phyloP scores from a whole-genome alignment of 2,797 vertebrate genomes.

The Pogonophryne albipinna region DNA sequence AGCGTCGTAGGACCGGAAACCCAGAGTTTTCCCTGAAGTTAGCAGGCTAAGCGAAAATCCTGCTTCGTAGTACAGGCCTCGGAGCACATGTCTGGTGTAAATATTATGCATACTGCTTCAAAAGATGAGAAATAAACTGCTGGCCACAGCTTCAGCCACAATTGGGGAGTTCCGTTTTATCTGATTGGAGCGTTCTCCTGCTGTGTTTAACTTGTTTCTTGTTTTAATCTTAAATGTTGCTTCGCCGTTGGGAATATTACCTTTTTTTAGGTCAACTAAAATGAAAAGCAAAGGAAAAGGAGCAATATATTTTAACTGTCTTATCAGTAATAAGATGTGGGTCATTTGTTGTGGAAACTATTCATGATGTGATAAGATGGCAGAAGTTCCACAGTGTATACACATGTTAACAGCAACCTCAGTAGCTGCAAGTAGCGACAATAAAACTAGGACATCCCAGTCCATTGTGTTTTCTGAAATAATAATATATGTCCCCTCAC shows the following conservation, averaged over 20 bases:
- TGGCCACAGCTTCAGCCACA: not conserved
- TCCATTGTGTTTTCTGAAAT: not conserved
- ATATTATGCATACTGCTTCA: too few species aligned
- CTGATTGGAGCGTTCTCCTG: not conserved
- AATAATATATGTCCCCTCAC: slow-evolving; percentile 74
- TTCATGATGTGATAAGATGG: slow-evolving; percentile 2
- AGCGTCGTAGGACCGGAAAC: too few species aligned
- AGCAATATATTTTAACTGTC: not conserved
- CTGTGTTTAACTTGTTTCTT: too few species aligned
- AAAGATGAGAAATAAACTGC: not conserved
- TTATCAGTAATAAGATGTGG: not conserved
- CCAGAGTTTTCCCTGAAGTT: too few species aligned
- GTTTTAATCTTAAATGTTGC: slow-evolving; percentile 2
- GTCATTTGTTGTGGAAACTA: not conserved
- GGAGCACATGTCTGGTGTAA: not conserved
- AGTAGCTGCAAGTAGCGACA: not conserved
- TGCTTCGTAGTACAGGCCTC: too few species aligned
- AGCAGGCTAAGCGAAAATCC: too few species aligned
- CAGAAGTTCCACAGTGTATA: not conserved
- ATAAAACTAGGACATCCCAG: not conserved
- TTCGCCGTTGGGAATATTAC: slow-evolving; percentile 2
- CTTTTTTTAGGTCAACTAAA: not conserved
- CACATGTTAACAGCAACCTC: not conserved
- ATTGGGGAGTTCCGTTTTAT: not conserved
- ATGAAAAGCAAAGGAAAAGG: not conserved